These are phyloP conservation scores for Meloidogyne hapla DNA, from an alignment of 1,140 invertebrate genomes.

Conservation along the genomic window DNA sequence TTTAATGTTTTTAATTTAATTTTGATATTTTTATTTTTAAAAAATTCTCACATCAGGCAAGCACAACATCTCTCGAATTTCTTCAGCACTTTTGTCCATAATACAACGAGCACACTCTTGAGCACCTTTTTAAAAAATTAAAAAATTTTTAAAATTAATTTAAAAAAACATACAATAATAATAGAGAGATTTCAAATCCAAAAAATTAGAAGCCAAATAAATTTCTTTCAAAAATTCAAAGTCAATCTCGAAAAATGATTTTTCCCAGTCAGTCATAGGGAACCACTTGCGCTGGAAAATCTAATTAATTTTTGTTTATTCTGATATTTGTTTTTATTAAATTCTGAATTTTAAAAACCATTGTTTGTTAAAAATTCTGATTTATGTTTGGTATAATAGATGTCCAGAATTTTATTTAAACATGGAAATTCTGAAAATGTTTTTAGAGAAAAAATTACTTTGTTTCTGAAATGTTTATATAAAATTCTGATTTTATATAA, in stretches of 20 bases:
- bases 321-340: no score
- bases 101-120: slow-evolving; percentile 24
- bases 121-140: slow-evolving; percentile 18
- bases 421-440: no score
- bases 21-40: slow-evolving; percentile 17
- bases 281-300: slow-evolving; percentile 23
- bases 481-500: no score
- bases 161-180: slow-evolving; percentile 17
- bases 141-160: background rate
- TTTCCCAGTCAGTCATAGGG: slow-evolving; percentile 12
- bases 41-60: slow-evolving; percentile 14
- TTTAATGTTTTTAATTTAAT: no score
- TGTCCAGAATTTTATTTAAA: no score
- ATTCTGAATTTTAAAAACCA: no score
- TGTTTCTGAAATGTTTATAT: no score
- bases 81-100: slow-evolving; percentile 22
- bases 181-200: slow-evolving; percentile 19
- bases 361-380: no score
- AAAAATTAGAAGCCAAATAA: slow-evolving; percentile 20
- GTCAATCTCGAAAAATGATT: slow-evolving; percentile 14
- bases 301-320: no score
- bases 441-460: background rate
- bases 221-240: slow-evolving; percentile 23
- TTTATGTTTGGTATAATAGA: no score
- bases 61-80: slow-evolving; percentile 23